A percentile compares a stretch with the other conserved stretches of the same genome.
Conservation (phyloP, 2,113 vertebrate genomes). For the Antechinus stuartii region DNA sequence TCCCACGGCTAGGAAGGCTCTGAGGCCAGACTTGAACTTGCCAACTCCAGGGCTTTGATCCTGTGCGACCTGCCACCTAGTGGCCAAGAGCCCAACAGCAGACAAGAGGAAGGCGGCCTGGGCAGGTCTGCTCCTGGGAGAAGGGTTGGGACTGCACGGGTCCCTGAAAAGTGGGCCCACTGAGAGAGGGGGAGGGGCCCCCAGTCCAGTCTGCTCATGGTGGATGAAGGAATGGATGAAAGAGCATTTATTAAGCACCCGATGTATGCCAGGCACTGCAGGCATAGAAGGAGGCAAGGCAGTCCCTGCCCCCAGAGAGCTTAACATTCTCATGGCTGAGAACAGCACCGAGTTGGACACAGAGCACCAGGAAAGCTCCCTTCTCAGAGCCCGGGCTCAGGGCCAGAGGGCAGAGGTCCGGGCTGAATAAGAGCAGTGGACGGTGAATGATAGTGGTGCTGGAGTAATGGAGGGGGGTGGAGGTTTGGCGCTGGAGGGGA, state of each 20-base stretch:
- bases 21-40: background rate
- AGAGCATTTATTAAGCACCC: background rate
- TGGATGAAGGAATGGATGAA: background rate
- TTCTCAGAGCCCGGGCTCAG: background rate
- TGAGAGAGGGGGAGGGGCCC: background rate
- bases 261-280: background rate
- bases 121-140: background rate
- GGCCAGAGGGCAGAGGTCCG: background rate
- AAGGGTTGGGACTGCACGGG: background rate
- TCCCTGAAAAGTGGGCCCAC: background rate
- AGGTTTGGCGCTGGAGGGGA: background rate
- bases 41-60: background rate
- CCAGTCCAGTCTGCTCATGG: background rate
- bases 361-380: background rate
- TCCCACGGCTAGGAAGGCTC: background rate
- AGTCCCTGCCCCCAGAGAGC: background rate
- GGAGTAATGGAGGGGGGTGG: background rate
- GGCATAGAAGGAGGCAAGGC: background rate
- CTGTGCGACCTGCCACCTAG: background rate
- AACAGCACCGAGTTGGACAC: no score
- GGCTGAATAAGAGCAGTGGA: no score
- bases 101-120: background rate
- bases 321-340: background rate
- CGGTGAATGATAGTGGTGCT: fast-evolving
- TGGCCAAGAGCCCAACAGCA: background rate